phyloP scores from a whole-genome alignment of 2,113 vertebrate genomes.

The Psettodes erumei region DNA sequence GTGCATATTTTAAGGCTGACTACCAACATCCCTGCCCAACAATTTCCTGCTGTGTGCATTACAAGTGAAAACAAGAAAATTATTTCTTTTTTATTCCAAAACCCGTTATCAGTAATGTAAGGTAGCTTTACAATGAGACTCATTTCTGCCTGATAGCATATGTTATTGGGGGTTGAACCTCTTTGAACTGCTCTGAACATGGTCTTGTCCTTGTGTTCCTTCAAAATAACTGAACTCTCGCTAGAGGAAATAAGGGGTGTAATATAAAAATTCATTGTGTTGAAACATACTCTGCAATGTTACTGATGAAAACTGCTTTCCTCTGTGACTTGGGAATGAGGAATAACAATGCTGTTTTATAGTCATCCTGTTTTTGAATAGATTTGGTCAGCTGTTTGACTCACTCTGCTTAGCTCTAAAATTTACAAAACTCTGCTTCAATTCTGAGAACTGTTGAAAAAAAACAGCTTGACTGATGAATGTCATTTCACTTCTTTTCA shows the following conservation, averaged over 20 bases:
- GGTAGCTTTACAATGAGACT: constrained; percentile 2
- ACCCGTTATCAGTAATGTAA: constrained; percentile 23
- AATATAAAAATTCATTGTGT: constrained; percentile 63
- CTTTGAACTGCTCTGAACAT: constrained; percentile 19
- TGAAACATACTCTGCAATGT: constrained; percentile 57
- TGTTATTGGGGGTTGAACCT: constrained; percentile 37
- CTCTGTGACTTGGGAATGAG: constrained; percentile 44
- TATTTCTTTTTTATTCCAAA: constrained; percentile 39
- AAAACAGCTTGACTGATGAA: constrained; percentile 10
- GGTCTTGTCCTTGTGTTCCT: constrained; percentile 25
- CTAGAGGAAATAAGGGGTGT: constrained; percentile 45
- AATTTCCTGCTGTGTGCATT: constrained; percentile 47
- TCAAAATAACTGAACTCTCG: constrained; percentile 51
- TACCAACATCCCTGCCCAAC: constrained; percentile 18
- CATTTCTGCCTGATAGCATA: constrained; percentile 21
- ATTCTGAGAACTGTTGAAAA: constrained; percentile 28
- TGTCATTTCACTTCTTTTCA: not conserved
- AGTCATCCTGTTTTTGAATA: constrained; percentile 69
- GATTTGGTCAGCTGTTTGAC: constrained; percentile 36
- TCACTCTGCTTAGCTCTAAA: constrained; percentile 34
- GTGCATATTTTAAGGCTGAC: constrained; percentile 59
- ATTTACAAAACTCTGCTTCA: constrained; percentile 24
- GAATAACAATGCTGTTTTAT: constrained; percentile 66
- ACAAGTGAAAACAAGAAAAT: constrained; percentile 24
- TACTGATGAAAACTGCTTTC: constrained; percentile 51